These are phyloP conservation scores for Peribatodes rhomboidaria DNA, from an alignment of 2,888 invertebrate species.

Conservation along the genomic window DNA sequence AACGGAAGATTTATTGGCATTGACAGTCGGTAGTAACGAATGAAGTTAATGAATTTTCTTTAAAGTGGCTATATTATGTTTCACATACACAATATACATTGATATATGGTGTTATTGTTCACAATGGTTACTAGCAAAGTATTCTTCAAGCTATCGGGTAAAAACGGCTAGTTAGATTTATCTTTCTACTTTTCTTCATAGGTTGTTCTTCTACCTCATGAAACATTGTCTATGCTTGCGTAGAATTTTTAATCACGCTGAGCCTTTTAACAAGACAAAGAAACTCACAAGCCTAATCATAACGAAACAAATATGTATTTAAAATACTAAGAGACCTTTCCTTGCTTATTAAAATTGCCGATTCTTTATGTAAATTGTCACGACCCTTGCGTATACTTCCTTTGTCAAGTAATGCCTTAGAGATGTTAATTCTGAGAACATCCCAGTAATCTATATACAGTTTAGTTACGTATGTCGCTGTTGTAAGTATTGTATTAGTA, in stretches of 20 bases:
- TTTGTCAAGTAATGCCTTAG: conserved; percentile 67
- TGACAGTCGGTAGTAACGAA: conserved; percentile 5
- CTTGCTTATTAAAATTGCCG: neutral
- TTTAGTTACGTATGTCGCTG: conserved; percentile 33
- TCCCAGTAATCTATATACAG: conserved; percentile 32
- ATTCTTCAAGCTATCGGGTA: neutral
- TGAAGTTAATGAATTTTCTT: neutral
- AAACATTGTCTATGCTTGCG: neutral
- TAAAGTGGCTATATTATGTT: neutral
- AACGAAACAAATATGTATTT: neutral
- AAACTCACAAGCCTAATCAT: conserved; percentile 2
- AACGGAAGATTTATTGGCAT: conserved; percentile 7
- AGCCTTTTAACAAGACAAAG: neutral
- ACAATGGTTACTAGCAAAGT: neutral
- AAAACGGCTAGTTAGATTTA: neutral
- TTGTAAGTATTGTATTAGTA: conserved; percentile 21
- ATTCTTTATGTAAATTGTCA: conserved; percentile 39
- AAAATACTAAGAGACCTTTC: neutral
- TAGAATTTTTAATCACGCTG: neutral
- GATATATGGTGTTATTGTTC: conserved; percentile 4
- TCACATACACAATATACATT: too few relatives aligned
- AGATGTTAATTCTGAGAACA: conserved; percentile 73
- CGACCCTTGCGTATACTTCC: conserved; percentile 57
- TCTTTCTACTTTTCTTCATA: neutral
- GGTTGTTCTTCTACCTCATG: neutral